Percentiles rank a stretch among this genome's conserved stretches.
phyloP scores from a whole-genome alignment of 2,888 invertebrate species.

The Hybos culiciformis region DNA sequence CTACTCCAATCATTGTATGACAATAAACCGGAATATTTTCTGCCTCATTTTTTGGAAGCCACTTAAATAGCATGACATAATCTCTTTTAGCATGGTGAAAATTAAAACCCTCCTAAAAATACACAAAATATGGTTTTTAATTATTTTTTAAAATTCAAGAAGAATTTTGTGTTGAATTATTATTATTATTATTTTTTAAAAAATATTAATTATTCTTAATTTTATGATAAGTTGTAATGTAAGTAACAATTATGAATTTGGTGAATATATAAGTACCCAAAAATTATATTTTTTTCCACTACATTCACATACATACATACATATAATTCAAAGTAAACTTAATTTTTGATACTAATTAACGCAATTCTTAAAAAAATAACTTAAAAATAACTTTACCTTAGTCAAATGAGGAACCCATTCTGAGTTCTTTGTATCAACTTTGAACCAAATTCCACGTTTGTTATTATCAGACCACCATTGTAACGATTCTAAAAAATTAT shows the following conservation, averaged over 20 bases:
- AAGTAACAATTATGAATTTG: no score
- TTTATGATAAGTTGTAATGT: no score
- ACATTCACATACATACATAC: not conserved
- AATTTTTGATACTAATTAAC: conserved; percentile 30
- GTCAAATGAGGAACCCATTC: conserved; percentile 63
- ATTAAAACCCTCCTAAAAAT: conserved; percentile 56
- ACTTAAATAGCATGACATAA: conserved; percentile 67
- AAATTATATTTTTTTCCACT: not conserved
- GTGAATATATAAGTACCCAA: no score
- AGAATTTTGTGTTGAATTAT: no score
- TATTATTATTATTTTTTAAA: no score
- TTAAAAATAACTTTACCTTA: conserved; percentile 25
- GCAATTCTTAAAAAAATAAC: conserved; percentile 4
- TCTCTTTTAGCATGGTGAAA: conserved; percentile 75
- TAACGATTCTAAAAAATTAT: conserved; percentile 49
- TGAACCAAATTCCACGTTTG: conserved; percentile 68
- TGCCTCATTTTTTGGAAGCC: conserved; percentile 51
- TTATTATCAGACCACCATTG: conserved; percentile 48
- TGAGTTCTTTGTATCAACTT: conserved; percentile 52
- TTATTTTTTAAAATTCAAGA: conserved; percentile 10
- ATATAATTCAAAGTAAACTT: not conserved
- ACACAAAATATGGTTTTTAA: not conserved
- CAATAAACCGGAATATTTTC: conserved; percentile 63
- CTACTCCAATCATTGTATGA: conserved; percentile 72
- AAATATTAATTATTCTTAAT: no score